phyloP scores from a whole-genome alignment of 2,113 vertebrate genomes.

The Marcusenius ussheri region DNA sequence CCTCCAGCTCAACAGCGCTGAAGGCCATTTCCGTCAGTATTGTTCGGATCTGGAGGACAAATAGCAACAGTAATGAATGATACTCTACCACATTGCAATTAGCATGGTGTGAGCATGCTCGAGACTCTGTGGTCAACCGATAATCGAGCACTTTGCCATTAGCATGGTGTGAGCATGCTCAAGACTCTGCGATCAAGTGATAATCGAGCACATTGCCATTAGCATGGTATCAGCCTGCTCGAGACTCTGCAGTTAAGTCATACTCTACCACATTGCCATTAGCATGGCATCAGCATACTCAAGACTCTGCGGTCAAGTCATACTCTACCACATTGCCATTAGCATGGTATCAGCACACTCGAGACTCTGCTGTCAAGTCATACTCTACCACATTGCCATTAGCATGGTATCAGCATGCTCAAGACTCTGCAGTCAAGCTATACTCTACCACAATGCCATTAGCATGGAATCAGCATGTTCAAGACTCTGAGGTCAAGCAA shows the following conservation, averaged over 20 bases:
- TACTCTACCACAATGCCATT: constrained; percentile 43
- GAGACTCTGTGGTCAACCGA: neutral
- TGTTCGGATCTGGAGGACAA: constrained; percentile 72
- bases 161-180: neutral
- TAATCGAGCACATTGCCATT: constrained; percentile 43
- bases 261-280: constrained; percentile 41
- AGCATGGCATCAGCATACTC: neutral
- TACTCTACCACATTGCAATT: constrained; percentile 42
- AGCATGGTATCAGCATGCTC: neutral
- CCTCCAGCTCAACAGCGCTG: constrained; percentile 83
- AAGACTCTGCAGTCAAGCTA: neutral
- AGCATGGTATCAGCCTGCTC: too few species aligned
- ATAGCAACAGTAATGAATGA: neutral
- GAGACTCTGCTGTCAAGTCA: neutral
- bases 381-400: constrained; percentile 41
- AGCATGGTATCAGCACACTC: too few species aligned
- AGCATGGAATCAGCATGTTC: neutral
- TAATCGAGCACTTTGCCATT: constrained; percentile 42
- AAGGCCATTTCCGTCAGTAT: constrained; percentile 93
- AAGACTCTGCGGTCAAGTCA: neutral
- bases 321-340: constrained; percentile 45
- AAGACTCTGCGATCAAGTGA: neutral
- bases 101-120: neutral
- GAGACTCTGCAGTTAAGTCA: neutral
- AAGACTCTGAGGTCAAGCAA: neutral